These are phyloP conservation scores for Drosophila lini DNA, from an alignment of 1,140 invertebrate genomes.

Conservation along the genomic window DNA sequence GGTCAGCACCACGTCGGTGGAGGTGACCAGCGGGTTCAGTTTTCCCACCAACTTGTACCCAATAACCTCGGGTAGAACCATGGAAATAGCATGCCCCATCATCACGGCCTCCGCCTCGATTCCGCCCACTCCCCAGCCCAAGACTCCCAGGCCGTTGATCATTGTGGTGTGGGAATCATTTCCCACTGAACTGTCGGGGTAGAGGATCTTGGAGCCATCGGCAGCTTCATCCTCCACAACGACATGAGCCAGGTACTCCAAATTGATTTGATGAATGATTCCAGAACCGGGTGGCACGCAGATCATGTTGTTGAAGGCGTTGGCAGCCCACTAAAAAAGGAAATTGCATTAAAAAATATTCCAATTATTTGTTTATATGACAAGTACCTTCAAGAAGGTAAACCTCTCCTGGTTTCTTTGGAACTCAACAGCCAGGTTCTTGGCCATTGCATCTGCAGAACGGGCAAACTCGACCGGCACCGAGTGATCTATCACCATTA, in stretches of 20 bases:
- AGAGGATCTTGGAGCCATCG: constrained; percentile 86
- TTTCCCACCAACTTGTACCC: constrained; percentile 95
- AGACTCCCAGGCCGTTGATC: constrained; percentile 96
- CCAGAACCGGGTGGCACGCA: constrained; percentile 99
- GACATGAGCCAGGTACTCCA: constrained; percentile 97
- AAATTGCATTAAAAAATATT: constrained; percentile 1
- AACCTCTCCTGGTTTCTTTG: constrained; percentile 98
- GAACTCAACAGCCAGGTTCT: constrained; percentile 98
- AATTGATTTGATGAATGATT: constrained; percentile 99
- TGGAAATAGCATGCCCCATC: constrained; percentile 97
- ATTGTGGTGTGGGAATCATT: constrained; percentile 99
- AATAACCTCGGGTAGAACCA: constrained; percentile 97
- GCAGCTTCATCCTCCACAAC: constrained; percentile 90
- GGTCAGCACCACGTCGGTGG: constrained; percentile 98
- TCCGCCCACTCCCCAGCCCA: constrained; percentile 90
- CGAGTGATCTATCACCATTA: constrained; percentile 99
- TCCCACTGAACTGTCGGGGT: constrained; percentile 98
- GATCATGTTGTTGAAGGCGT: constrained; percentile 97
- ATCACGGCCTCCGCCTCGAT: constrained; percentile 96
- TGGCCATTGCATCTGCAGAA: constrained; percentile 93
- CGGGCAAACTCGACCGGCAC: constrained; percentile 97
- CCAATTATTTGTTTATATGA: neutral
- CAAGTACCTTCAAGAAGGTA: constrained; percentile 92
- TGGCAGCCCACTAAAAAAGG: constrained; percentile 94
- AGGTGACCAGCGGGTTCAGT: constrained; percentile 94